phyloP scores from a whole-genome alignment of 2,797 vertebrate genomes.

The Dryobates pubescens region DNA sequence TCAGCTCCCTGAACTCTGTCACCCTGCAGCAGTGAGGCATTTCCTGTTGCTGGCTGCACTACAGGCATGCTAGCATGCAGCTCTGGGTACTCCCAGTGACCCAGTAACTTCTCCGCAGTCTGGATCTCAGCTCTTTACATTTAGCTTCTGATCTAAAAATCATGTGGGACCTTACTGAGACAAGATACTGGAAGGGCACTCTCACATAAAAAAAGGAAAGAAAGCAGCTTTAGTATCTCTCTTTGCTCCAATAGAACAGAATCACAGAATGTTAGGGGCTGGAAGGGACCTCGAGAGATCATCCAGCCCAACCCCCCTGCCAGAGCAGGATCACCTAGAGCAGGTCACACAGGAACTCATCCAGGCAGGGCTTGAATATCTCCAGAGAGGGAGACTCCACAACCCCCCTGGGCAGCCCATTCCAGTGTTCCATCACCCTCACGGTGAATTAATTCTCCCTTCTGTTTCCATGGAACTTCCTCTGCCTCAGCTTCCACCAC shows the following conservation, averaged over 20 bases:
- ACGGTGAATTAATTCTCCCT: too few species aligned
- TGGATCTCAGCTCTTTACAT: accelerated
- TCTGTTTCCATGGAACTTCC: too few species aligned
- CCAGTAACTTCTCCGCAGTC: background rate
- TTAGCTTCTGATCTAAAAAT: background rate
- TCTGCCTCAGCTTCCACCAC: too few species aligned
- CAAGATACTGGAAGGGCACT: background rate
- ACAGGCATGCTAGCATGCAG: background rate
- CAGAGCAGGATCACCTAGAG: too few species aligned
- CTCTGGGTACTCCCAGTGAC: background rate
- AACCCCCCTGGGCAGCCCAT: too few species aligned
- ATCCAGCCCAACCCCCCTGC: too few species aligned
- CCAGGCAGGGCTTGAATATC: too few species aligned
- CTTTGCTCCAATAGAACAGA: background rate
- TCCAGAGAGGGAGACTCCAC: too few species aligned
- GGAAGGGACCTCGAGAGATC: too few species aligned
- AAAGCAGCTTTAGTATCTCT: background rate
- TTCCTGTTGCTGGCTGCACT: background rate
- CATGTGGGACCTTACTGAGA: background rate
- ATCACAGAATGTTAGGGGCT: too few species aligned
- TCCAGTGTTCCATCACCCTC: too few species aligned
- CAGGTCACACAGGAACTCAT: too few species aligned
- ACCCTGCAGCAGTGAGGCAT: background rate
- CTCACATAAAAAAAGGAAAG: background rate
- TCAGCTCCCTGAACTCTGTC: background rate